Conservation (phyloP, 2,113 vertebrate species). For the Lutjanus erythropterus region DNA sequence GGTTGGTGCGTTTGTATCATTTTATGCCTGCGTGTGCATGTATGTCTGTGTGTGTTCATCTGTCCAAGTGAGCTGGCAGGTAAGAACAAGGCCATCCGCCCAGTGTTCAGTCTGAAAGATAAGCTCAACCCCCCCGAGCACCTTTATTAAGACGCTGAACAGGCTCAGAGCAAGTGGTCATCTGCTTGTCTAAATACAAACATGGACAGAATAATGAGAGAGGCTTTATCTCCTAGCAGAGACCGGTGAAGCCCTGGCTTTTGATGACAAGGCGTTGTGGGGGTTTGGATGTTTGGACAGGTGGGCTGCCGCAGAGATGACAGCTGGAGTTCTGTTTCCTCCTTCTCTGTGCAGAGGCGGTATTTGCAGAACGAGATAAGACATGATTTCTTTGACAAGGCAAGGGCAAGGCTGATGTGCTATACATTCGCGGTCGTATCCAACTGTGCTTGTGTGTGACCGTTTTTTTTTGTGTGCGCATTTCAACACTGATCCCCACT, state of each 20-base stretch:
- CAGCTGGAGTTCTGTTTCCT: slow-evolving; percentile 62
- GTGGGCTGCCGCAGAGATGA: slow-evolving; percentile 57
- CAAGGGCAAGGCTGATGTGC: slow-evolving; percentile 51
- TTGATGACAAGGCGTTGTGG: slow-evolving; percentile 49
- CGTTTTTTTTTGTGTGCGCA: neutral
- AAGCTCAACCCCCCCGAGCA: slow-evolving; percentile 35
- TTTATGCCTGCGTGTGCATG: slow-evolving; percentile 14
- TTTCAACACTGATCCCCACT: neutral
- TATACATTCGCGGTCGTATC: slow-evolving; percentile 24
- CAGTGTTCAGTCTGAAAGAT: slow-evolving; percentile 52
- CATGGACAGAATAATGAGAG: slow-evolving; percentile 66
- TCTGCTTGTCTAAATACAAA: slow-evolving; percentile 70
- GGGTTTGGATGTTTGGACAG: slow-evolving; percentile 68
- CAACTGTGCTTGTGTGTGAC: neutral
- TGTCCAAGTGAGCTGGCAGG: slow-evolving; percentile 31
- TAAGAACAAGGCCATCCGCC: slow-evolving; percentile 20
- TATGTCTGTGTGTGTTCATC: slow-evolving; percentile 19
- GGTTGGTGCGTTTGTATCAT: slow-evolving; percentile 23
- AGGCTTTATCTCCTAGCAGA: slow-evolving; percentile 50
- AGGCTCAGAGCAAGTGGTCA: slow-evolving; percentile 58
- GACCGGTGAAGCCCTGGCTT: slow-evolving; percentile 34
- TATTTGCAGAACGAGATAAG: slow-evolving; percentile 73
- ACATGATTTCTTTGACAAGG: slow-evolving; percentile 71
- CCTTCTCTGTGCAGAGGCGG: slow-evolving; percentile 51
- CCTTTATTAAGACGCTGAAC: slow-evolving; percentile 65